Percentiles rank a stretch among this genome's conserved stretches.
These are phyloP conservation scores for Solen grandis DNA, from an alignment of 1,140 invertebrate species.

Conservation along the genomic window DNA sequence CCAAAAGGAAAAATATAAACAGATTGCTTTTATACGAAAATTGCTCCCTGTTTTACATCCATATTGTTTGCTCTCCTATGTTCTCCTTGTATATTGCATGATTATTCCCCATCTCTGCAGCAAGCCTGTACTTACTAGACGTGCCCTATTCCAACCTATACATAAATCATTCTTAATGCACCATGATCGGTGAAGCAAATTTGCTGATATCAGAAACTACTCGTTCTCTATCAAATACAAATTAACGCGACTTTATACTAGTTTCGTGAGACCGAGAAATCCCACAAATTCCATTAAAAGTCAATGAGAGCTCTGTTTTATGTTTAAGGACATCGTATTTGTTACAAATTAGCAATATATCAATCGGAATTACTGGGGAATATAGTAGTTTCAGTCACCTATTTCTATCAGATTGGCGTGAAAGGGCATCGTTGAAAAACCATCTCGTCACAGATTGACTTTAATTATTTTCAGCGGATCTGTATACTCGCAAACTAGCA, in stretches of 20 bases:
- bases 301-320: conserved; percentile 51
- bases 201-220: conserved; percentile 51
- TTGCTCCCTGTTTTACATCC: too few relatives aligned
- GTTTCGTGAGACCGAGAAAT: conserved; percentile 20
- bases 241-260: conserved; percentile 45
- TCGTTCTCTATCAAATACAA: conserved; percentile 54
- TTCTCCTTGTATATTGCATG: not conserved
- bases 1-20: too few relatives aligned
- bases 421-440: conserved; percentile 27
- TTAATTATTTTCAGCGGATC: conserved; percentile 33
- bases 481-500: conserved; percentile 9
- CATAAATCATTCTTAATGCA: conserved; percentile 53
- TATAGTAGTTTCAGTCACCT: not conserved
- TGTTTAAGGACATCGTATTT: conserved; percentile 45
- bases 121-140: not conserved
- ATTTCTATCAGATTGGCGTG: conserved; percentile 20
- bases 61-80: too few relatives aligned
- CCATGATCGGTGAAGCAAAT: conserved; percentile 30
- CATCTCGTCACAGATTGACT: conserved; percentile 27
- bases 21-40: too few relatives aligned
- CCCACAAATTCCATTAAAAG: conserved; percentile 54
- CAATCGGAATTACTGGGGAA: conserved; percentile 30
- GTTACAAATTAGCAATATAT: conserved; percentile 61
- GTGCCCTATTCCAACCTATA: not conserved
- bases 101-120: not conserved